These are phyloP conservation scores for Nemurella pictetii DNA, from an alignment of 2,888 invertebrate species.

Conservation along the genomic window DNA sequence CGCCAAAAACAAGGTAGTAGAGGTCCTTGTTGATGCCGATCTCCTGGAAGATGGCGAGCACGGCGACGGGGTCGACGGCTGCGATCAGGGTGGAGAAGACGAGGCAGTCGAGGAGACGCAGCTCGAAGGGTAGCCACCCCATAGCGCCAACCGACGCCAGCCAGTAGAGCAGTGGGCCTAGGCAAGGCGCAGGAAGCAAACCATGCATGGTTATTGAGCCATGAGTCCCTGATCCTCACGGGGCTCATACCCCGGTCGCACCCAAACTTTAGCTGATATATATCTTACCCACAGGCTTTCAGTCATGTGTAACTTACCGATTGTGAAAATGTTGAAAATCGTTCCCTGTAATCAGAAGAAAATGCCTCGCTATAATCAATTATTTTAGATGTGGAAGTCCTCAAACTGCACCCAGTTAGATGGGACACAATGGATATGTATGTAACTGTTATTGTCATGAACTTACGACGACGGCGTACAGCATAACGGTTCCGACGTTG, in stretches of 20 bases:
- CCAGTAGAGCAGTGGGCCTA: conserved; percentile 40
- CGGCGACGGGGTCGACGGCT: conserved; percentile 62
- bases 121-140: conserved; percentile 39
- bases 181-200: not conserved
- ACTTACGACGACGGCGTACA: conserved; percentile 56
- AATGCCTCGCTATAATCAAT: not conserved
- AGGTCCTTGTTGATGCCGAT: conserved; percentile 63
- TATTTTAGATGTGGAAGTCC: no score
- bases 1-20: conserved; percentile 65
- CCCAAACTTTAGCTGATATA: no score
- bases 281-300: no score
- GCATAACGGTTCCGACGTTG: conserved; percentile 60
- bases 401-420: no score
- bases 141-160: conserved; percentile 39
- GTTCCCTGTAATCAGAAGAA: conserved; percentile 44
- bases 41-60: conserved; percentile 62
- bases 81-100: conserved; percentile 58
- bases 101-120: conserved; percentile 49
- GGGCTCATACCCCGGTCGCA: not conserved
- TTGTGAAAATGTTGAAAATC: conserved; percentile 49
- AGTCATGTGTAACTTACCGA: conserved; percentile 47
- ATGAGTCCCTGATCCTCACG: no score
- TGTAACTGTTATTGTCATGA: not conserved
- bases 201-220: no score
- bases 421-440: no score